Conservation (phyloP, 2,797 vertebrate genomes). For the Poecilia velifera region DNA sequence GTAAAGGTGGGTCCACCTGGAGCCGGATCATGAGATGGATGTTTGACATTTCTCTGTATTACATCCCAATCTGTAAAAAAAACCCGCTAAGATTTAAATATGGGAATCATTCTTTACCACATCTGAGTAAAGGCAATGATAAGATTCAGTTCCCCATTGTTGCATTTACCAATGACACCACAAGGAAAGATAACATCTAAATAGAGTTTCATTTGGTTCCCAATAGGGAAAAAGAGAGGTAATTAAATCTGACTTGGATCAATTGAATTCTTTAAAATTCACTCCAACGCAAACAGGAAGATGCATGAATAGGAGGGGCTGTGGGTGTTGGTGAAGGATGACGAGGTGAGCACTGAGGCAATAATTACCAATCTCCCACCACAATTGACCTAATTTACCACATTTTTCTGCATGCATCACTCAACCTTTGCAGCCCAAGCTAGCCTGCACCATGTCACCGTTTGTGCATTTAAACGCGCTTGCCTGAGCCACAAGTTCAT, state of each 20-base stretch:
- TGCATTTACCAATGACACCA: neutral
- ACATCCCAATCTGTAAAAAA: neutral
- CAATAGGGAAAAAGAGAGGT: conserved; percentile 14
- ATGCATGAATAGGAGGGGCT: neutral
- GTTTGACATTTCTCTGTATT: neutral
- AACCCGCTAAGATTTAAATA: neutral
- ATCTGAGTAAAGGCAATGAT: neutral
- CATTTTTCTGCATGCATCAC: conserved; percentile 50
- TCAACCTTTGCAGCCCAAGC: conserved; percentile 21
- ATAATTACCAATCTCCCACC: no score
- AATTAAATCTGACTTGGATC: conserved; percentile 30
- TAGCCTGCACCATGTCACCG: neutral
- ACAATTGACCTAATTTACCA: conserved; percentile 61
- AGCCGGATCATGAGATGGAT: neutral
- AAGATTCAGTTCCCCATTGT: neutral
- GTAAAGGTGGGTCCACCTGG: neutral
- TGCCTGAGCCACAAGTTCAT: conserved; percentile 1
- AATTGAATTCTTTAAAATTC: conserved; percentile 28
- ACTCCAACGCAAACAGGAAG: conserved; percentile 6
- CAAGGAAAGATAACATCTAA: conserved; percentile 11
- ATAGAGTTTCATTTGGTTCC: conserved; percentile 6
- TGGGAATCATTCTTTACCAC: neutral
- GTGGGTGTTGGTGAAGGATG: neutral
- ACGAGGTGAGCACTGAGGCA: conserved; percentile 3
- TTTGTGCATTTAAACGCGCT: neutral